A percentile compares a stretch with the other conserved stretches of the same genome.
phyloP scores from a whole-genome alignment of 2,797 vertebrate genomes.

The Peromyscus attwateri region DNA sequence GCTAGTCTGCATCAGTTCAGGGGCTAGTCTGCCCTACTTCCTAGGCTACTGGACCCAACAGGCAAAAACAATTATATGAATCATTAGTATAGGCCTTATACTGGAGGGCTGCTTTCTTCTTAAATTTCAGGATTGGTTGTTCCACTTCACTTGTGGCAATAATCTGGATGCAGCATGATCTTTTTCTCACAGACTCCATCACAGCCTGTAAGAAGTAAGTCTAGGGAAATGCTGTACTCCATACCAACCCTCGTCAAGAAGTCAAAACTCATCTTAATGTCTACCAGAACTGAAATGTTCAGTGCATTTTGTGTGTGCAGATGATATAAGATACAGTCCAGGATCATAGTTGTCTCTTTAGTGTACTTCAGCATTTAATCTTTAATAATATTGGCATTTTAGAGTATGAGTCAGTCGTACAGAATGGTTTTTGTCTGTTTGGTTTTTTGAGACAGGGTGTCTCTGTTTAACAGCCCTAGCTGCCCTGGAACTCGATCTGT shows the following conservation, averaged over 20 bases:
- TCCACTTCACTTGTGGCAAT: neutral
- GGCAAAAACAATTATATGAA: neutral
- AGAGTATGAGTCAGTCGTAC: neutral
- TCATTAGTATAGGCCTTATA: neutral
- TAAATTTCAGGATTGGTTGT: neutral
- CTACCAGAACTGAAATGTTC: neutral
- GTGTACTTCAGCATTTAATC: neutral
- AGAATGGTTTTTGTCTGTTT: neutral
- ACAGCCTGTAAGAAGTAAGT: neutral
- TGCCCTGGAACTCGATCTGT: too few species aligned
- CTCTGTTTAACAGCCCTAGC: too few species aligned
- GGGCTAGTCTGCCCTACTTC: neutral
- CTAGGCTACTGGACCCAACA: neutral
- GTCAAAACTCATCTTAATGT: neutral
- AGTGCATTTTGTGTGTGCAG: neutral
- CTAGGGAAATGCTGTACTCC: neutral
- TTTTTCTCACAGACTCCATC: neutral
- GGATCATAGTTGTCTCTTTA: too few species aligned
- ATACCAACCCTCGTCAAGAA: neutral
- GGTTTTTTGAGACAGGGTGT: too few species aligned
- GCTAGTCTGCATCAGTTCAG: neutral
- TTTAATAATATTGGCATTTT: slow-evolving; percentile 13
- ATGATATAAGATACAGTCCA: neutral
- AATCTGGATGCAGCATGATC: neutral
- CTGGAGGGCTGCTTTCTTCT: neutral